Conservation (phyloP, 1,140 invertebrate genomes). For the Anoplophora glabripennis region DNA sequence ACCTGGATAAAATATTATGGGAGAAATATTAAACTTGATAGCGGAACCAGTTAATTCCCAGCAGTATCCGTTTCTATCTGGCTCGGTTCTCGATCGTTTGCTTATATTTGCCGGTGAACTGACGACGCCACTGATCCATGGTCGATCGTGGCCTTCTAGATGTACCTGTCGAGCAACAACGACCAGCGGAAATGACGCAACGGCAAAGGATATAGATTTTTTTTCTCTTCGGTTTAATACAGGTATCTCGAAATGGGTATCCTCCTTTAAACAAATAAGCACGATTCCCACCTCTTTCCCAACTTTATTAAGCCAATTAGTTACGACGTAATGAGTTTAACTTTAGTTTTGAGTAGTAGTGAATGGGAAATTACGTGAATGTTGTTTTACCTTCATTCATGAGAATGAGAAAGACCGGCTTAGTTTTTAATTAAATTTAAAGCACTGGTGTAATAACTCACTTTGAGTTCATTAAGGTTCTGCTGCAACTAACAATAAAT, state of each 20-base stretch:
- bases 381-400: constrained; percentile 5
- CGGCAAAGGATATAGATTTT: constrained; percentile 7
- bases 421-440: constrained; percentile 8
- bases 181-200: constrained; percentile 9
- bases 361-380: neutral
- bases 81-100: too few relatives aligned
- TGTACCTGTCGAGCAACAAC: constrained; percentile 3
- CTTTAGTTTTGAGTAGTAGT: neutral
- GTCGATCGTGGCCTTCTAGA: constrained; percentile 8
- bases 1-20: too few relatives aligned
- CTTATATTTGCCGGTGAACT: too few relatives aligned
- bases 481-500: constrained; percentile 7
- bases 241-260: constrained; percentile 1
- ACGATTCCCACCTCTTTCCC: constrained; percentile 7
- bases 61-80: too few relatives aligned
- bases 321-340: constrained; percentile 1
- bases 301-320: constrained; percentile 1
- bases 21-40: too few relatives aligned
- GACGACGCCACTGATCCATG: neutral
- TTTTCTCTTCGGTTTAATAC: neutral
- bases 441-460: constrained; percentile 2
- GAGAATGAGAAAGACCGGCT: neutral
- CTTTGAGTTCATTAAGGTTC: constrained; percentile 1
- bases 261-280: constrained; percentile 2
- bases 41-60: too few relatives aligned